Conservation (phyloP, 2,888 invertebrate genomes). For the Eupeodes luniger region DNA sequence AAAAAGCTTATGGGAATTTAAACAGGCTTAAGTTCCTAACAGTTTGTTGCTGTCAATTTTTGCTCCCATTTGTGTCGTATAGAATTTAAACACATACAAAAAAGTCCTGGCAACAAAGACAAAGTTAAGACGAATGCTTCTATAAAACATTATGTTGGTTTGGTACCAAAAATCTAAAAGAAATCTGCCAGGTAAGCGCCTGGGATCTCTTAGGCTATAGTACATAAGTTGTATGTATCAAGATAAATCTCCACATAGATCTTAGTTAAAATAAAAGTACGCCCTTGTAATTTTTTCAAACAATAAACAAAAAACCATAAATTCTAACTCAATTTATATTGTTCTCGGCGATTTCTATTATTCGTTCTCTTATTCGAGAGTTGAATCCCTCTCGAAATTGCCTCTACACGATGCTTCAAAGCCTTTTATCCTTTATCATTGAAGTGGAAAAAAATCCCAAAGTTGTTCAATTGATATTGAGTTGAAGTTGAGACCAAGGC, state of each 20-base stretch:
- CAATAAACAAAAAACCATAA: conserved; percentile 66
- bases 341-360: conserved; percentile 28
- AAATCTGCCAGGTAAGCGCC: too few relatives aligned
- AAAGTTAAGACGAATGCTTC: too few relatives aligned
- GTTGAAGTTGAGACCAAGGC: conserved; percentile 44
- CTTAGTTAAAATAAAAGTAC: conserved; percentile 15
- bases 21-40: too few relatives aligned
- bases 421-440: conserved; percentile 61
- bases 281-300: conserved; percentile 20
- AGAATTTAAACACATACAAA: too few relatives aligned
- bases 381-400: conserved; percentile 9
- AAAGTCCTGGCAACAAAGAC: too few relatives aligned
- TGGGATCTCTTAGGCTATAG: too few relatives aligned
- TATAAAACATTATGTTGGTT: too few relatives aligned
- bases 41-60: too few relatives aligned
- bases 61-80: too few relatives aligned
- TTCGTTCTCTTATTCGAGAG: too few relatives aligned
- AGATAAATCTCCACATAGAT: background rate
- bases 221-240: background rate
- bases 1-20: too few relatives aligned
- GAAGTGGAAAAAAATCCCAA: conserved; percentile 45
- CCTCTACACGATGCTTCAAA: conserved; percentile 54
- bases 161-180: too few relatives aligned
- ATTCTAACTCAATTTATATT: conserved; percentile 52
- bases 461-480: conserved; percentile 71